Conservation (phyloP, 2,113 vertebrate genomes). For the Paracanthobrama guichenoti region DNA sequence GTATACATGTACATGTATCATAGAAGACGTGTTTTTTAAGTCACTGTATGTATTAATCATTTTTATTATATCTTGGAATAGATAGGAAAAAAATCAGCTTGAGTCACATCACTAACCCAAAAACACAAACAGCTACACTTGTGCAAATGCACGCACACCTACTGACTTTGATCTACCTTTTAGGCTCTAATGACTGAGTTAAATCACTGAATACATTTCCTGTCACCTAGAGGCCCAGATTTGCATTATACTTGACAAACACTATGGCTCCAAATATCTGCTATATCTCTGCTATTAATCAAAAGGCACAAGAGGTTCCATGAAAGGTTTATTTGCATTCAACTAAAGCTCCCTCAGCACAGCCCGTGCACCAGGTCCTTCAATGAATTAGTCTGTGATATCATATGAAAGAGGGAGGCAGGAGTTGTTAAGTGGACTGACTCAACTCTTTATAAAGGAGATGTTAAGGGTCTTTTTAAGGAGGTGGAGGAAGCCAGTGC, state of each 20-base stretch:
- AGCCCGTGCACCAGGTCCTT: not conserved
- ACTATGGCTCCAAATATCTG: slow-evolving; percentile 22
- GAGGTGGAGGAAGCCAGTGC: slow-evolving; percentile 61
- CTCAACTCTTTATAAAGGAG: slow-evolving; percentile 49
- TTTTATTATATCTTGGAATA: no score
- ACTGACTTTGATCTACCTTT: not conserved
- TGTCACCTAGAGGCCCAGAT: slow-evolving; percentile 3
- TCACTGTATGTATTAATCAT: no score
- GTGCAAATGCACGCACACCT: not conserved
- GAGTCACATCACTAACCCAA: no score
- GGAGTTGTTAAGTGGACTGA: slow-evolving; percentile 62
- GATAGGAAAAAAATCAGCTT: no score
- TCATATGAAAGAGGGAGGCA: slow-evolving; percentile 40
- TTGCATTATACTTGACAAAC: slow-evolving; percentile 37
- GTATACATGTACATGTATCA: no score
- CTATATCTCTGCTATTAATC: slow-evolving; percentile 34
- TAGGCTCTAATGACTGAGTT: slow-evolving; percentile 2
- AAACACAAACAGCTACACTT: not conserved
- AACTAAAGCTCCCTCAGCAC: not conserved
- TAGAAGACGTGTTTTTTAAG: no score
- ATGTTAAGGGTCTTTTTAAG: slow-evolving; percentile 59
- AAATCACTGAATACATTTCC: slow-evolving; percentile 24
- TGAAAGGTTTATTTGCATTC: slow-evolving; percentile 38
- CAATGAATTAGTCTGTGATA: slow-evolving; percentile 20
- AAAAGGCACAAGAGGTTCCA: slow-evolving; percentile 25